Evolutionary conservation across 2,797 vertebrate species (phyloP).

Genomic region (Anomalospiza imberbis): DNA sequence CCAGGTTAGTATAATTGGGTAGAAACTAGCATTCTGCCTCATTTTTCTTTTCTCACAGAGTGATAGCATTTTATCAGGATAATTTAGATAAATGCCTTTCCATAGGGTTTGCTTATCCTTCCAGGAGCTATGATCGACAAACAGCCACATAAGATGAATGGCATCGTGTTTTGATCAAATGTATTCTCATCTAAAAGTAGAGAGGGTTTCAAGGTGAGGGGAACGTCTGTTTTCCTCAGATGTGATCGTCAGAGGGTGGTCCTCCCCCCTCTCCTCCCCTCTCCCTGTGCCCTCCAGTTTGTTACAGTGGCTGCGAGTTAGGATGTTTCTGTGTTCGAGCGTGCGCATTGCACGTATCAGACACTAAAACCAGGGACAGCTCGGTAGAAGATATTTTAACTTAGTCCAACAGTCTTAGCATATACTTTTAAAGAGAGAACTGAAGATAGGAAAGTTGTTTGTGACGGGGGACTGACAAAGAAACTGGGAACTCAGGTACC

Average conservation of each 20-base stretch:
- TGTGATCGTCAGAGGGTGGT: conserved; percentile 36
- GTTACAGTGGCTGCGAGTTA: background rate
- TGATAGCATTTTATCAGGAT: conserved; percentile 71
- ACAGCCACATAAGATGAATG: conserved; percentile 63
- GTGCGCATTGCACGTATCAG: background rate
- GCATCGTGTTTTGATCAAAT: conserved; percentile 56
- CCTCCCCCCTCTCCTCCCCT: background rate
- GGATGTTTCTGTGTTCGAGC: background rate
- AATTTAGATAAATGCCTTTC: conserved; percentile 78
- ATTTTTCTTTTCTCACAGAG: conserved; percentile 62
- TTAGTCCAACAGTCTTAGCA: background rate
- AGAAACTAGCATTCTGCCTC: conserved; percentile 31
- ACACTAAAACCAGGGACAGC: background rate
- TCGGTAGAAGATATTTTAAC: background rate
- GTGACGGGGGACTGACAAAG: background rate
- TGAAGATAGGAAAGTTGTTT: background rate
- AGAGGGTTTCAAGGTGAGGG: conserved; percentile 37
- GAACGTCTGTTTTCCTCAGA: conserved; percentile 29
- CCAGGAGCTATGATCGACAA: conserved; percentile 73
- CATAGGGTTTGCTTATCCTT: conserved; percentile 65
- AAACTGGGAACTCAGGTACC: background rate
- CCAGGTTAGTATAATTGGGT: conserved; percentile 31
- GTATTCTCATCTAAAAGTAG: conserved; percentile 34
- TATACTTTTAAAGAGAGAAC: background rate
- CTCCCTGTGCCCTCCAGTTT: background rate